phyloP scores from a whole-genome alignment of 2,888 invertebrate genomes.

The Ophion ellenae region DNA sequence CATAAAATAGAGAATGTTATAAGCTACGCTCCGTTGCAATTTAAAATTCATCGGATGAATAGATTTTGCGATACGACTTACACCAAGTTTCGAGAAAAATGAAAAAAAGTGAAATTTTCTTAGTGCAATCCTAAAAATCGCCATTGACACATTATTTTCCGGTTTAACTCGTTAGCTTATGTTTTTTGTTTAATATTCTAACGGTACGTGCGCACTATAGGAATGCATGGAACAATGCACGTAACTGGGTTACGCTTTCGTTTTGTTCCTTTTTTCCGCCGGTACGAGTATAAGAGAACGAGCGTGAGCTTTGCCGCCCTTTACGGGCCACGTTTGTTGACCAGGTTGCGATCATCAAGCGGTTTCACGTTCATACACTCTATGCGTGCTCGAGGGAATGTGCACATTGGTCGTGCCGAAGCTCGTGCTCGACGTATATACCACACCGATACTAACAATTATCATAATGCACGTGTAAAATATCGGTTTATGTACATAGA shows the following conservation, averaged over 20 bases:
- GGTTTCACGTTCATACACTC: slow-evolving; percentile 19
- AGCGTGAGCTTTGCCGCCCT: slow-evolving; percentile 24
- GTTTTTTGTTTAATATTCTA: slow-evolving; percentile 6
- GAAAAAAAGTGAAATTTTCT: too few relatives aligned
- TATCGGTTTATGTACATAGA: not conserved
- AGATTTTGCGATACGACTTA: too few relatives aligned
- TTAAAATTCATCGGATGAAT: too few relatives aligned
- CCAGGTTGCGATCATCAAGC: slow-evolving; percentile 45
- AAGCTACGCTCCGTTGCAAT: too few relatives aligned
- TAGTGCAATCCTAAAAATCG: not conserved
- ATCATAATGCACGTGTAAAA: not conserved
- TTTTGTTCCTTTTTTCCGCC: slow-evolving; percentile 16
- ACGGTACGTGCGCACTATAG: slow-evolving; percentile 33
- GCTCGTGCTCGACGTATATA: slow-evolving; percentile 4
- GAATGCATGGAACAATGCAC: slow-evolving; percentile 57
- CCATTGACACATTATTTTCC: not conserved
- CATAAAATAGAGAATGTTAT: too few relatives aligned
- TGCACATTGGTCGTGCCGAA: not conserved
- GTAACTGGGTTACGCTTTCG: slow-evolving; percentile 64
- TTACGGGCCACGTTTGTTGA: not conserved
- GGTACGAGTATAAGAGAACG: slow-evolving; percentile 15
- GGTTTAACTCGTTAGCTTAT: not conserved
- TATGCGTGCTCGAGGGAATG: not conserved
- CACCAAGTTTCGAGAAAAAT: too few relatives aligned
- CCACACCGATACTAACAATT: not conserved